phyloP scores from a whole-genome alignment of 2,888 invertebrate genomes.

The Nemotelus nigrinus region DNA sequence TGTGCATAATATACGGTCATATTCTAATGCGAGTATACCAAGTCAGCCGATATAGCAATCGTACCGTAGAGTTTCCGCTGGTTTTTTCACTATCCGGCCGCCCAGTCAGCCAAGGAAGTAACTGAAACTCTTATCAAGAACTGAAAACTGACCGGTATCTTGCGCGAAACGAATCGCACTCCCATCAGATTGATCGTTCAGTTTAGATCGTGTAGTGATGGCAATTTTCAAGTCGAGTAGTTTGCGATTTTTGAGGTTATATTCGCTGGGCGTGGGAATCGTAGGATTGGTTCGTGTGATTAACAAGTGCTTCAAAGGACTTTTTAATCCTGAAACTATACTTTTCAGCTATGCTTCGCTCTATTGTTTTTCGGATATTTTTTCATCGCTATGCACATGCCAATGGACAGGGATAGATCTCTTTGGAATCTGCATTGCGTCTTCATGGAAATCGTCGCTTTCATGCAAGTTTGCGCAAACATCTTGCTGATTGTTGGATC shows the following conservation, averaged over 20 bases:
- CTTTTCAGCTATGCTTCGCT: neutral
- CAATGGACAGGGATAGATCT: too few relatives aligned
- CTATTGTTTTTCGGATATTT: neutral
- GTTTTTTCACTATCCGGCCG: too few relatives aligned
- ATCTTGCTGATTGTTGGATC: conserved; percentile 22
- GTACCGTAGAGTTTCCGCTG: too few relatives aligned
- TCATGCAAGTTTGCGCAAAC: conserved; percentile 7
- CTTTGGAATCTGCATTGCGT: conserved; percentile 16
- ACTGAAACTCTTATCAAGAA: too few relatives aligned
- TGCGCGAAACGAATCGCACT: too few relatives aligned
- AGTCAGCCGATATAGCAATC: too few relatives aligned
- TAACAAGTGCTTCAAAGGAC: neutral
- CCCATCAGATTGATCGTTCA: too few relatives aligned
- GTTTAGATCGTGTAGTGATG: neutral
- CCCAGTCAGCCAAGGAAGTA: too few relatives aligned
- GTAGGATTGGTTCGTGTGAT: neutral
- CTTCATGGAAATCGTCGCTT: conserved; percentile 18
- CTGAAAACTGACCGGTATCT: too few relatives aligned
- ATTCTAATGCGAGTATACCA: too few relatives aligned
- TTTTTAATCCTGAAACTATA: neutral
- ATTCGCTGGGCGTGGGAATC: neutral
- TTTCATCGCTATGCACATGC: neutral
- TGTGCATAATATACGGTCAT: too few relatives aligned
- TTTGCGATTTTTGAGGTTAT: conserved; percentile 9
- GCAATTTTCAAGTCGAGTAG: neutral